Evolutionary conservation across 2,797 vertebrate species (phyloP).

Genomic region (Coranthus polyacanthus): DNA sequence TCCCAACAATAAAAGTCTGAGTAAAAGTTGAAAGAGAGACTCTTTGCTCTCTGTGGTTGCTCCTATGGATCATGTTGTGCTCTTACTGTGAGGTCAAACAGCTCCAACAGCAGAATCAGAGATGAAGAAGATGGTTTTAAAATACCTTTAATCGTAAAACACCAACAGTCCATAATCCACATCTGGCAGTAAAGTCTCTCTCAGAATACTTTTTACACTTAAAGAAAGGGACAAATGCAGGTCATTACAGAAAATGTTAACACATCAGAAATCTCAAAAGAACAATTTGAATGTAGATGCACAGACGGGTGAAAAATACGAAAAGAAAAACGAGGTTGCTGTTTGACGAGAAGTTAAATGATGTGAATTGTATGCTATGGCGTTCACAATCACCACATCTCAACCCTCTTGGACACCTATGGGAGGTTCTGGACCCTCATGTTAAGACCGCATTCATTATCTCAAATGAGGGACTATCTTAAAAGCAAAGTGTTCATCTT

Average conservation of each 20-base stretch:
- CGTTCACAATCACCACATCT: too few species aligned
- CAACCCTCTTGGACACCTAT: too few species aligned
- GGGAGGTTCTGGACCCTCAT: neutral
- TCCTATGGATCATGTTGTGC: neutral
- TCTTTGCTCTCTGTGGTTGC: slow-evolving; percentile 8
- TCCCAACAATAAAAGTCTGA: slow-evolving; percentile 52
- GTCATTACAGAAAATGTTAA: slow-evolving; percentile 8
- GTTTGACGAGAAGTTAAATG: too few species aligned
- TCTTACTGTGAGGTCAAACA: neutral
- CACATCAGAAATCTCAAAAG: slow-evolving; percentile 7
- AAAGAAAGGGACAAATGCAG: slow-evolving; percentile 37
- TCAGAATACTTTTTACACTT: slow-evolving; percentile 33
- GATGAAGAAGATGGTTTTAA: slow-evolving; percentile 43
- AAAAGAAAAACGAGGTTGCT: neutral
- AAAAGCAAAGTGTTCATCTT: neutral
- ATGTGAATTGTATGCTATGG: too few species aligned
- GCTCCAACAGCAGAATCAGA: slow-evolving; percentile 7
- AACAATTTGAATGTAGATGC: slow-evolving; percentile 15
- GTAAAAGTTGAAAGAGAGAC: slow-evolving; percentile 32
- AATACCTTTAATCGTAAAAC: slow-evolving; percentile 72
- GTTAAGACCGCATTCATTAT: neutral
- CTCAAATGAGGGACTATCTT: neutral
- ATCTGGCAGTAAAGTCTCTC: slow-evolving; percentile 55
- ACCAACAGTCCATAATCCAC: slow-evolving; percentile 51
- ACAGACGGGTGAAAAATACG: neutral